Base-by-base conservation (phyloP, 1,140 invertebrate genomes). In the Atta cephalotes region DNA sequence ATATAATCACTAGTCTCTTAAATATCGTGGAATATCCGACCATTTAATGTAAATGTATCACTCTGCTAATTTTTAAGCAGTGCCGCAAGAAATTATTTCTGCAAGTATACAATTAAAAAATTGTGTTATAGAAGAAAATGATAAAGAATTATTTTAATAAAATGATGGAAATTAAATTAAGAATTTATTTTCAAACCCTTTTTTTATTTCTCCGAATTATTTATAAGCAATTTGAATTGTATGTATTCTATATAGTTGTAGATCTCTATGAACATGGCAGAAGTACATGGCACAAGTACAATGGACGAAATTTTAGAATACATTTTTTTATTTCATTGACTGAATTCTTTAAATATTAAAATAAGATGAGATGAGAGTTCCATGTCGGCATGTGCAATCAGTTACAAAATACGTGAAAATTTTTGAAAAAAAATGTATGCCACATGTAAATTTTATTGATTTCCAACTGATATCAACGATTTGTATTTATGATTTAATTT, bases 1-100 rank as follows among this genome's bases (percentile, higher is more conserved):
- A 45, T 81, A 51, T 81, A 71, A 70, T 51, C 9, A n/a, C 58
- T 71, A 81, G 71, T 72, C 51, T 35, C 16, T 81, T 58, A 60
- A 71, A 66, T 65, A 39, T 79, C 45, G 18, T 25, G 18, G 10
- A 49, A 58, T 58, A 60, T 60, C 65, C 53, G 21, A 1, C 35
- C 10, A 31, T 60, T 82, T 72, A 82, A 35, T 10, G 12, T 12
- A 58, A 81, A 81, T 51, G n/a, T 60, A 82, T 82, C 28, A 45
- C 10, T 21, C 10, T 1, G 16, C 18, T 72, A 72, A 60, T 72
- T 72, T 28, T 82, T 72, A 82, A 82, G 18, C 25, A 35, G 31
- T 35, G 35, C 12, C 7, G 6, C 31, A n/a, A 35, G 7, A 45
- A 82, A 72, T 45, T 82, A 72, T 49, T 60, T 28, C 45, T 12